Base-by-base conservation (phyloP, 1,140 invertebrate species). In the Caenorhabditis latens region DNA sequence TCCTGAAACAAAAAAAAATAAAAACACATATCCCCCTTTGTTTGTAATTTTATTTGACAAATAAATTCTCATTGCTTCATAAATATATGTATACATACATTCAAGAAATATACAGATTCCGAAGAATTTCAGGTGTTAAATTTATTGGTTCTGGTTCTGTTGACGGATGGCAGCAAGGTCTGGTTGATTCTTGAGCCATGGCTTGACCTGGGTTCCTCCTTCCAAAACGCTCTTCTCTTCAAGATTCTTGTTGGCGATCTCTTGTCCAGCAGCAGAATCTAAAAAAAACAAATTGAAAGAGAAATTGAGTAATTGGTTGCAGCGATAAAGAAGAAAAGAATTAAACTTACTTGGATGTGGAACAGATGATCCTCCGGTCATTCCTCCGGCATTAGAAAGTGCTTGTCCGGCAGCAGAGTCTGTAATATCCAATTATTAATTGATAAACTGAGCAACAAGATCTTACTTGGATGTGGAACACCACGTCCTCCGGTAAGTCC, bases 141-240 rank as follows among this genome's bases (percentile, higher is more conserved):
- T 50, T 79, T 79, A 50, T 21, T 84, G 58, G 19, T 82, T 21
- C 32, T 84, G 55, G 53, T 61, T 61, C 24, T 84, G 83, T 5
- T 84, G 40, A 40, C 83, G 55, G 83, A 84, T 84, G 11, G 32
- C 40, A 13, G 55, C 58, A 48, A 84, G 40, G 83, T 84, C 58
- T 58, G 83, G 83, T 32, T 84, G 83, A 53, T 84, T 84, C 83
- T 84, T 84, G 55, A 84, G 83, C 83, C 83, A 84, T 58, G 83
- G 83, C 83, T 84, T 84, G 42, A 84, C 83, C 24, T 84, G 83
- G 58, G 83, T 84, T 43, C 83, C 83, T 46, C 83, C 83, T 24
- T 84, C 83, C 83, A 84, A 61, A 61, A 84, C 83, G 53, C 53
- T 84, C 43, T 84, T 84, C 55, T 84, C 83, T 21, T 63, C 83